Base-by-base conservation (phyloP, 2,113 vertebrate species). In the Pantherophis guttatus region DNA sequence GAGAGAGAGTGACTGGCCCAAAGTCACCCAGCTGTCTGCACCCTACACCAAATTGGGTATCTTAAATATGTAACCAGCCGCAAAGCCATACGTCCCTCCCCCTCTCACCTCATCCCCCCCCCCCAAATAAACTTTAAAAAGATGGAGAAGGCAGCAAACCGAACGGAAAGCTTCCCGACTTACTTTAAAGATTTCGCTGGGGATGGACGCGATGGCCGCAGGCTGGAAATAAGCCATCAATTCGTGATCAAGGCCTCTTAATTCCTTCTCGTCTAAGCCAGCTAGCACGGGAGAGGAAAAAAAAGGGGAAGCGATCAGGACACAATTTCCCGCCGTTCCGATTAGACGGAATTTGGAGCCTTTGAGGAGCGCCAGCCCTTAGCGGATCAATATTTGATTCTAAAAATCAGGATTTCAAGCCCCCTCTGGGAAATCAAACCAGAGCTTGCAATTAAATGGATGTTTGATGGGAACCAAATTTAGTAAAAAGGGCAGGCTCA, bases 161-260 rank as follows among this genome's bases (percentile, higher is more conserved):
- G 92, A 88, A 95, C 48, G 92, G 94, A 94, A 81, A 44, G 8
- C 75, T 44, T 1, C 24, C 87, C 91, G 53, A 96, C 97, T 98
- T 98, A 98, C 98, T 96, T 97, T 97, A 96, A 98, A 98, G 91
- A 96, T 96, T 95, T 98, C 97, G 88, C 96, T 96, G 94, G 98
- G 98, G 93, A 98, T 97, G 33, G 26, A 29, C 94, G 95, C 97
- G 94, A 98, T 93, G 94, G 98, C 98, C 92, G 75, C 94, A 57
- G 98, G 97, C 58, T 98, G 98, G 94, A 98, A 97, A 95, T 98
- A 98, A 0, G 97, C 97, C 98, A 98, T 98, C 95, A 98, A 92
- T 75, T 96, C 97, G 93, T 96, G 95, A 95, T 97, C 59, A 6
- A 98, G 94, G 52, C 90, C 93, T 94, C 91, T 97, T 86, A 98